Percentiles rank a stretch among this genome's conserved stretches.
phyloP scores from a whole-genome alignment of 2,113 vertebrate genomes.

The Alaudala cheleensis region DNA sequence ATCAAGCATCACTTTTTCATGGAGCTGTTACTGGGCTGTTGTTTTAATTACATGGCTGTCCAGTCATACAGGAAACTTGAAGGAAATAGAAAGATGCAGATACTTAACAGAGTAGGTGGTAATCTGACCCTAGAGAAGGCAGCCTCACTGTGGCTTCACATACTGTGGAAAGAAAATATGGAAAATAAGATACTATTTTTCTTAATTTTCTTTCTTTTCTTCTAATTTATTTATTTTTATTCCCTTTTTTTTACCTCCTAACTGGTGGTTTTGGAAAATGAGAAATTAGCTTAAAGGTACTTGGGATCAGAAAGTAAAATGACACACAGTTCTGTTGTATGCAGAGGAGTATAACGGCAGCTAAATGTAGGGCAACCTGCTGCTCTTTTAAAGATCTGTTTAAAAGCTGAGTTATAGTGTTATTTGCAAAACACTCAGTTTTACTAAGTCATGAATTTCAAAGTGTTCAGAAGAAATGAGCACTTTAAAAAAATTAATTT shows the following conservation, averaged over 20 bases:
- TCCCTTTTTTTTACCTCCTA: background rate
- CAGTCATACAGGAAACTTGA: constrained; percentile 69
- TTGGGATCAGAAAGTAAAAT: background rate
- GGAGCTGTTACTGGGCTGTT: constrained; percentile 36
- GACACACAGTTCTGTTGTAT: background rate
- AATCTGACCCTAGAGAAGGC: background rate
- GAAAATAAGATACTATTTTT: background rate
- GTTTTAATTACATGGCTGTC: constrained; percentile 68
- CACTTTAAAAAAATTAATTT: background rate
- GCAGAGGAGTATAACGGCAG: background rate
- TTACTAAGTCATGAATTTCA: background rate
- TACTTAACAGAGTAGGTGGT: constrained; percentile 14
- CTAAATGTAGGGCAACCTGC: background rate
- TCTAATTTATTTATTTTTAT: background rate
- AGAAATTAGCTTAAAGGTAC: background rate
- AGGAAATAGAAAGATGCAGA: constrained; percentile 50
- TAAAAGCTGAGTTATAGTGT: background rate
- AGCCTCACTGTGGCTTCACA: background rate
- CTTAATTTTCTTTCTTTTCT: background rate
- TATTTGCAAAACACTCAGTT: background rate
- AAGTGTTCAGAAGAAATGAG: background rate
- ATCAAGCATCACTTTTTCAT: background rate
- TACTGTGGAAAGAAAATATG: background rate
- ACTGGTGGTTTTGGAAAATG: background rate
- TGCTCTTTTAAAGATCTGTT: background rate